These are phyloP conservation scores for Limnephilus rhombicus DNA, from an alignment of 2,888 invertebrate genomes.

Conservation along the genomic window DNA sequence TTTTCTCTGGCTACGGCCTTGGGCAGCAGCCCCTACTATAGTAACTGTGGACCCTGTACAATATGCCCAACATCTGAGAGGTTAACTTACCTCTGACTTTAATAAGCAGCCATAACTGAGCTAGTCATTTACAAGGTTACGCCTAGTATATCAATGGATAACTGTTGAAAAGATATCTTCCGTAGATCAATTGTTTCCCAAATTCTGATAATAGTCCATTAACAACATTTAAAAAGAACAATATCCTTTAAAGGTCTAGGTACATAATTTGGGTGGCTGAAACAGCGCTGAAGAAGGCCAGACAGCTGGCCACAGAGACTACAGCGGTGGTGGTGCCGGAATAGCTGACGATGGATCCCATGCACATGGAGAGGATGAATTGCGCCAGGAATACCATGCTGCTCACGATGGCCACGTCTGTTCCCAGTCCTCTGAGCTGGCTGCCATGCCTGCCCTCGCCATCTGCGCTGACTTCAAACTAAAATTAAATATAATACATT, in stretches of 20 bases:
- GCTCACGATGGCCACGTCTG: slow-evolving; percentile 95
- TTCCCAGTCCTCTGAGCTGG: slow-evolving; percentile 92
- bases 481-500: slow-evolving; percentile 62
- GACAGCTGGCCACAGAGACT: slow-evolving; percentile 88
- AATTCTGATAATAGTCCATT: neutral
- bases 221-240: too few relatives aligned
- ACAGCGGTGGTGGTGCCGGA: slow-evolving; percentile 93
- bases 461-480: slow-evolving; percentile 80
- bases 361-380: slow-evolving; percentile 90
- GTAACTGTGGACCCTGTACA: neutral
- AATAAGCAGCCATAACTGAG: too few relatives aligned
- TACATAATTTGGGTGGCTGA: slow-evolving; percentile 94
- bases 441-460: slow-evolving; percentile 78
- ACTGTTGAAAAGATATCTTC: neutral
- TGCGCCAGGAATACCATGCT: slow-evolving; percentile 98
- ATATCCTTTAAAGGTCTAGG: slow-evolving; percentile 84
- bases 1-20: too few relatives aligned
- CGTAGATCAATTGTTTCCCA: neutral
- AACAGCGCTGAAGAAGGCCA: slow-evolving; percentile 91
- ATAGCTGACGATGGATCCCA: slow-evolving; percentile 89
- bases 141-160: neutral
- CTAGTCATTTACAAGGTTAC: neutral
- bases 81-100: neutral
- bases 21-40: too few relatives aligned
- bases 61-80: neutral